Evolutionary conservation across 2,888 invertebrate species (phyloP).

Genomic region (Scaptomyza caliginosa): DNA sequence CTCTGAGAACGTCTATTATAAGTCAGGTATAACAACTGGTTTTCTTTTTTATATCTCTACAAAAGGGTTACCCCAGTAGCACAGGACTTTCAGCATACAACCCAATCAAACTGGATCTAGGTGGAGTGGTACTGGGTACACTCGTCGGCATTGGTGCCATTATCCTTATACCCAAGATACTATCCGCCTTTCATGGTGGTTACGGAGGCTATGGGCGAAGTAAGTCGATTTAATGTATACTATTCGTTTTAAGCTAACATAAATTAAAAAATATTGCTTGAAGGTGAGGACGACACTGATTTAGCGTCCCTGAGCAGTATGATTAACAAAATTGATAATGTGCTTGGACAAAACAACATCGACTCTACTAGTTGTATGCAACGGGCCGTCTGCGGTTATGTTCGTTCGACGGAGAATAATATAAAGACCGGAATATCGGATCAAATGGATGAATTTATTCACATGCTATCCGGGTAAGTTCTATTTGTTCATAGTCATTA

Average conservation of each 20-base stretch:
- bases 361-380: conserved; percentile 90
- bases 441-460: conserved; percentile 87
- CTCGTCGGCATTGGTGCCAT: conserved; percentile 92
- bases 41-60: not conserved
- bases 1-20: no score
- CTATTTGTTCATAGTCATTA: conserved; percentile 31
- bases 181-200: conserved; percentile 89
- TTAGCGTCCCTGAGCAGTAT: conserved; percentile 87
- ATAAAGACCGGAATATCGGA: conserved; percentile 87
- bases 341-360: conserved; percentile 88
- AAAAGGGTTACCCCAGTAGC: conserved; percentile 83
- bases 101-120: conserved; percentile 92
- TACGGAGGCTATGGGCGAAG: conserved; percentile 88
- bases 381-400: conserved; percentile 89
- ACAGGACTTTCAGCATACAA: conserved; percentile 87
- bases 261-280: not conserved
- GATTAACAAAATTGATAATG: conserved; percentile 87
- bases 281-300: conserved; percentile 86
- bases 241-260: not conserved
- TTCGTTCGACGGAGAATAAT: conserved; percentile 88
- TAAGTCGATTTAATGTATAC: conserved; percentile 53
- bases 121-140: conserved; percentile 92
- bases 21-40: no score
- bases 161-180: conserved; percentile 90
- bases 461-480: conserved; percentile 87